phyloP scores from a whole-genome alignment of 2,888 invertebrate genomes.

The Daptonema setosum region DNA sequence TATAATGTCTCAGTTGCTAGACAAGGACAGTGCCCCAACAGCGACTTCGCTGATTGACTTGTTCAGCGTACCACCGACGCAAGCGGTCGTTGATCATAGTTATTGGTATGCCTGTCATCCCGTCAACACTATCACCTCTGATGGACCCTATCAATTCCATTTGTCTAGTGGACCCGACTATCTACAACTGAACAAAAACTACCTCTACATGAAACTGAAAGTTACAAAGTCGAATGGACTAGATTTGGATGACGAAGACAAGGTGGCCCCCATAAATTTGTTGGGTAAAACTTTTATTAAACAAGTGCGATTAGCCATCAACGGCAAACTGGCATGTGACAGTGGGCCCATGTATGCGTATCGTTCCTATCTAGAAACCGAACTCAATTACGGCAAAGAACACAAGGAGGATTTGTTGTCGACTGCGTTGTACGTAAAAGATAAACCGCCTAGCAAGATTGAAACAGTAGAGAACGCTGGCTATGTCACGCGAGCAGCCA shows the following conservation, averaged over 20 bases:
- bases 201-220: background rate
- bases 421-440: background rate
- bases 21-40: background rate
- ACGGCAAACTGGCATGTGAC: conserved; percentile 4
- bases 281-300: conserved; percentile 3
- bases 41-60: conserved; percentile 1
- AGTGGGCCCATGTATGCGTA: conserved; percentile 2
- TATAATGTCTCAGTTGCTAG: conserved; percentile 1
- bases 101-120: conserved; percentile 3
- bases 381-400: background rate
- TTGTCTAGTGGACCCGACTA: background rate
- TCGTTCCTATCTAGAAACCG: background rate
- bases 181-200: background rate
- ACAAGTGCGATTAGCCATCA: conserved; percentile 3
- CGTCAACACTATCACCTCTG: background rate
- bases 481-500: background rate
- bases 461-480: background rate
- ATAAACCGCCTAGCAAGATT: background rate
- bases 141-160: conserved; percentile 5
- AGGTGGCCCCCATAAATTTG: conserved; percentile 2
- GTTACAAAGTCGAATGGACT: background rate
- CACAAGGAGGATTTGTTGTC: background rate
- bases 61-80: conserved; percentile 4
- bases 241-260: background rate
- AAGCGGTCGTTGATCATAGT: background rate